Percentiles rank a stretch among this genome's conserved stretches.
These are phyloP conservation scores for Drosophila koepferae DNA, from an alignment of 2,888 invertebrate species.

Conservation along the genomic window DNA sequence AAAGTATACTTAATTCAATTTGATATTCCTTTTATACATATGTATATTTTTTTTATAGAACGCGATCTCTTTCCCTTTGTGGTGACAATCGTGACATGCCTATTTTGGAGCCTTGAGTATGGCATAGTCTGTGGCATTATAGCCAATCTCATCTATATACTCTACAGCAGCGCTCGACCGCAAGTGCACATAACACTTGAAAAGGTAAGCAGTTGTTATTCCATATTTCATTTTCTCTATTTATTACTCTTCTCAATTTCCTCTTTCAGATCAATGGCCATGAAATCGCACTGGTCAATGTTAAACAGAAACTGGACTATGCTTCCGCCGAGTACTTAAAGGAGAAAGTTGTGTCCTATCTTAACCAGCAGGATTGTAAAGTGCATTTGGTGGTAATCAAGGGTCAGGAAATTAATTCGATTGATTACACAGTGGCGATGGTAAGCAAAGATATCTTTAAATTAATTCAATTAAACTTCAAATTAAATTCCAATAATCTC, in stretches of 20 bases:
- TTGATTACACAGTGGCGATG: slow-evolving; percentile 88
- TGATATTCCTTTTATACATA: not conserved
- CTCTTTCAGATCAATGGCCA: slow-evolving; percentile 82
- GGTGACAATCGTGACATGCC: slow-evolving; percentile 93
- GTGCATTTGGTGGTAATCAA: slow-evolving; percentile 90
- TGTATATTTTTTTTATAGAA: slow-evolving; percentile 86
- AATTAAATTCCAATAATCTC: not conserved
- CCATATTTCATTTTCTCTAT: not conserved
- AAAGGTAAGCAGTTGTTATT: slow-evolving; percentile 68
- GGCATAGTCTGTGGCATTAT: slow-evolving; percentile 94
- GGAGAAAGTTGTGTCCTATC: slow-evolving; percentile 90
- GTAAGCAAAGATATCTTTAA: slow-evolving; percentile 81
- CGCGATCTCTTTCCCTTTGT: slow-evolving; percentile 94
- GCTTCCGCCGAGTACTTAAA: slow-evolving; percentile 92
- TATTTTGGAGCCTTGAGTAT: slow-evolving; percentile 93
- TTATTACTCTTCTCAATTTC: slow-evolving; percentile 4
- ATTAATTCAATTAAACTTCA: too few species aligned
- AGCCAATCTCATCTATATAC: slow-evolving; percentile 92
- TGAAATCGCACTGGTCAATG: slow-evolving; percentile 88
- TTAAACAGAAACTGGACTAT: slow-evolving; percentile 91
- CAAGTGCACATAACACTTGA: slow-evolving; percentile 87
- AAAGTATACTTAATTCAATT: not conserved
- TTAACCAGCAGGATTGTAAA: slow-evolving; percentile 88
- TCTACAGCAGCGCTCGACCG: slow-evolving; percentile 94
- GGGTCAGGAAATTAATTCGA: slow-evolving; percentile 87